These are phyloP conservation scores for Zoanthus gigantus DNA, from an alignment of 92 coral and sea anemone genomes.

Conservation along the genomic window DNA sequence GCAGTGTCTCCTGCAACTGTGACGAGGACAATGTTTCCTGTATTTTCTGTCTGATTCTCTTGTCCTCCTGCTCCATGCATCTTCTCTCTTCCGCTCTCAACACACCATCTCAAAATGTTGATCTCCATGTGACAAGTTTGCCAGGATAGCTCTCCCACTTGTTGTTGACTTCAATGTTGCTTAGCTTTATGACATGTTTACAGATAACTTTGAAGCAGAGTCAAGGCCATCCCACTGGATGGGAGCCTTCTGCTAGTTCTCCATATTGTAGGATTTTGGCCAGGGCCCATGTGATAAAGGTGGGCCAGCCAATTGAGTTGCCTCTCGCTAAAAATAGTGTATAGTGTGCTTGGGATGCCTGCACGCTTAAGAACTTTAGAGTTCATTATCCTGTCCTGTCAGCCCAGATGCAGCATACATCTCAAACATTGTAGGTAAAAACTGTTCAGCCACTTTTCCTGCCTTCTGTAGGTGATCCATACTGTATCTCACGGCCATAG, in stretches of 20 bases:
- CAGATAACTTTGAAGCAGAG: slow-evolving; percentile 2
- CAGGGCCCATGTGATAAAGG: slow-evolving; percentile 17
- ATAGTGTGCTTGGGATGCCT: slow-evolving; percentile 13
- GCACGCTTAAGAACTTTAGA: background rate
- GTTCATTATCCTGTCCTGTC: background rate
- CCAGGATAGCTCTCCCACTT: background rate
- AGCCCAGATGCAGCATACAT: background rate
- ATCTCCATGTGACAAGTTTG: background rate
- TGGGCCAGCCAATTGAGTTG: background rate
- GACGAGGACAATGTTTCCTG: background rate
- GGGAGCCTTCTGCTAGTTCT: slow-evolving; percentile 1
- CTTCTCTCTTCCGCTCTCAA: slow-evolving; percentile 9
- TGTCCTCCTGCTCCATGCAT: background rate
- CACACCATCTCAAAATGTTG: background rate
- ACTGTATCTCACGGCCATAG: background rate
- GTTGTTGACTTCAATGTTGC: background rate
- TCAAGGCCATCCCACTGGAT: background rate
- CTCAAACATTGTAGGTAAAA: background rate
- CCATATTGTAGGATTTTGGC: background rate
- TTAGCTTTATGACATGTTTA: slow-evolving; percentile 16
- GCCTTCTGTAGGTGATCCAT: background rate
- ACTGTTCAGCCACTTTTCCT: background rate
- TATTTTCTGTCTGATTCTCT: background rate
- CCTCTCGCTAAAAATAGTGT: slow-evolving; percentile 8
- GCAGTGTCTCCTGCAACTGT: background rate